Evolutionary conservation across 2,113 vertebrate species (phyloP), one percentile per base, ranked within the genome.

Genomic region (Cygnus buccinator): DNA sequence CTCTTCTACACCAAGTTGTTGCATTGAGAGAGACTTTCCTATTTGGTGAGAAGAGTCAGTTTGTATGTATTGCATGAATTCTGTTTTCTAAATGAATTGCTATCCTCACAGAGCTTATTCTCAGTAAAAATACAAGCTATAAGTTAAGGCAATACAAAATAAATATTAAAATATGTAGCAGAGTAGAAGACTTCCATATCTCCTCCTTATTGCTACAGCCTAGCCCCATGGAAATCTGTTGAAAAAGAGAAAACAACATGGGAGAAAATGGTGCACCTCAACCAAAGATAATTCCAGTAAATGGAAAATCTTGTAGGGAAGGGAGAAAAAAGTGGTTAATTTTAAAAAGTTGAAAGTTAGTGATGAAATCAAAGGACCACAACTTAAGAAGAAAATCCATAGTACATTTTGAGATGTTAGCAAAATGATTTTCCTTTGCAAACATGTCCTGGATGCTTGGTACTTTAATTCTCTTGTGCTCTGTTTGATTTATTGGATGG

Each of bases 1-100:
- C 78, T 96, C 90, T 93, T 95, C 91, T 95, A 91, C 65, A 92
- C 73, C 97, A 98, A 97, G 98, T 95, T 97, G 97, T 97, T 98
- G 97, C 96, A 90, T 81, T 97, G 90, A 83, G 91, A 89, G 95
- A 94, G 86, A 92, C 95, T 91, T 95, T 95, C 78, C n/a, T 87
- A 39, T 95, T 96, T 95, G 86, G 81, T 75, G 77, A 94, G 95
- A 85, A 82, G 76, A 94, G n/a, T 80, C 81, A 65, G 96, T 97
- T 96, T 97, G 77, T 80, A 67, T 92, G 88, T 95, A 73, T 85
- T 86, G 83, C 71, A 43, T 91, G 89, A 83, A 96, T 93, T 41
- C 91, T 96, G 83, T 92, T 97, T 95, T 93, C 96, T 96, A 97
- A 97, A 97, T 93, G 90, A 94, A 78, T 97, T 93, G 70, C 82